Evolutionary conservation across 2,888 invertebrate species (phyloP), one percentile per base, ranked within the genome.

Genomic region (Plagodis dolabraria): DNA sequence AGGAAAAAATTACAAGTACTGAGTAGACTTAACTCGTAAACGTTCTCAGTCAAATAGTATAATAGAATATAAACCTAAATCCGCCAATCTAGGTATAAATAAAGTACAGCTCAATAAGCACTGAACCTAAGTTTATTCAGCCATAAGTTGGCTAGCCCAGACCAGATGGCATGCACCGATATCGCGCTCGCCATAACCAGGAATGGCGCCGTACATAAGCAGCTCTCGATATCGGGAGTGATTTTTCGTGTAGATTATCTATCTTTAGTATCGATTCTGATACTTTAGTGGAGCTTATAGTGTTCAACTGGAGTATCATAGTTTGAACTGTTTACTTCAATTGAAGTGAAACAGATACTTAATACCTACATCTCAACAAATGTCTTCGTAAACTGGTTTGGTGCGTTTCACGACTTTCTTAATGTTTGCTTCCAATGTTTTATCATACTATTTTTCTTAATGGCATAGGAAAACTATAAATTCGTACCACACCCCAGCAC

Each of bases 151-250:
- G 44, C 67, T 67, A 63, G 64, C 59, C 51, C 63, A 60, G 64
- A 60, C 51, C 63, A 60, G 79, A 79, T 76, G 54, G 72, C 74
- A 59, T 64, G 57, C 50, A 56, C 63, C 59, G 79, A 79, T 79
- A 75, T 57, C 56, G 53, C 52, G 56, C 56, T 52, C 52, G 56
- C 49, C 52, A 62, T 56, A 63, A 65, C 57, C 58, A 59, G 47
- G 56, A 58, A 57, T 67, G 63, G 64, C 64, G 67, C 64, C 63
- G 42, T 11, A 38, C 55, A 57, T 53, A 54, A 60, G 58, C 45
- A 48, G 47, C 53, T 60, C 59, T 50, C 49, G 48, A 51, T 60
- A 64, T 64, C 60, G 46, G 47, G 58, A 65, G 60, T 57, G 61
- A 60, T 62, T 62, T 68, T 65, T 65, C 62, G 56, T 54, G 59